Evolutionary conservation across 2,113 vertebrate genomes (phyloP).

Genomic region (Lynx canadensis): DNA sequence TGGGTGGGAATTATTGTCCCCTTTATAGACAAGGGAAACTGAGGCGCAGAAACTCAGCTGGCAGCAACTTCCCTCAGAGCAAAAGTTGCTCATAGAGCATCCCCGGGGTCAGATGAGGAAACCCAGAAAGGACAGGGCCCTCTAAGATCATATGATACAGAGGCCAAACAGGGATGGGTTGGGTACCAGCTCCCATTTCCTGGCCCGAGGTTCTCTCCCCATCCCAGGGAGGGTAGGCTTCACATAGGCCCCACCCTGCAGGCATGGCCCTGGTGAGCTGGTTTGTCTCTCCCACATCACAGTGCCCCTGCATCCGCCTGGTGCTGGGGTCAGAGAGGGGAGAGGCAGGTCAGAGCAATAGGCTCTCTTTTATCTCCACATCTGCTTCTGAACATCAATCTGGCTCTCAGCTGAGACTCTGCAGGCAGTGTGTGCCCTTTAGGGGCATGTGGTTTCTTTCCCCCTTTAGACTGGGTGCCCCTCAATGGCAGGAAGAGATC

Average conservation of each 20-base stretch:
- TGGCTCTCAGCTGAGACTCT: not conserved
- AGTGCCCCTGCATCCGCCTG: fast-evolving
- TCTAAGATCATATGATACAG: not conserved
- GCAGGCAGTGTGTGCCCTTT: not conserved
- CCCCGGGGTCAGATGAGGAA: not conserved
- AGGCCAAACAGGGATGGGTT: not conserved
- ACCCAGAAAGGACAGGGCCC: not conserved
- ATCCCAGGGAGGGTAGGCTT: not conserved
- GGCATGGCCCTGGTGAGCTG: not conserved
- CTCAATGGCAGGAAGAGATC: not conserved
- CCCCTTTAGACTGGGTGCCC: not conserved
- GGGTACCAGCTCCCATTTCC: not conserved
- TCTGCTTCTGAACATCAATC: not conserved
- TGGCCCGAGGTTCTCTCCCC: not conserved
- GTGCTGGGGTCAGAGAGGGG: not conserved
- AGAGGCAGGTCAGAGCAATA: not conserved
- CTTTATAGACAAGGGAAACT: not conserved
- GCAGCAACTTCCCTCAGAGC: not conserved
- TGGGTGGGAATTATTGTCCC: not conserved
- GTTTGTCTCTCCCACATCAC: not conserved
- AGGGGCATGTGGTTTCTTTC: not conserved
- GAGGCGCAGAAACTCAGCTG: not conserved
- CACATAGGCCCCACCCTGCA: not conserved
- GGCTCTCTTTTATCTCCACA: not conserved
- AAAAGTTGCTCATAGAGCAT: not conserved